phyloP scores from a whole-genome alignment of 2,888 invertebrate genomes.

The Saturnia japonica region DNA sequence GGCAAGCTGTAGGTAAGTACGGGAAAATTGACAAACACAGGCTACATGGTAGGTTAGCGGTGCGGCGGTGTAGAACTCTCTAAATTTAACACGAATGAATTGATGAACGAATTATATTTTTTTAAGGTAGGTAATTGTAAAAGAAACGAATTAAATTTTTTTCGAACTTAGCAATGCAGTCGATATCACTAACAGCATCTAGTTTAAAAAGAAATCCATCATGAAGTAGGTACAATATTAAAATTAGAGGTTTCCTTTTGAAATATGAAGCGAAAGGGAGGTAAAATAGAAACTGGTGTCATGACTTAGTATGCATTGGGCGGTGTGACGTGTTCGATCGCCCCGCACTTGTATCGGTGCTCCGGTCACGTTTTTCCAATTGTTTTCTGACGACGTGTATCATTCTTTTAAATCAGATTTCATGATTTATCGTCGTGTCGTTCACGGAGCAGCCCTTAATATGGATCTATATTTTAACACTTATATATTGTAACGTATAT shows the following conservation, averaged over 20 bases:
- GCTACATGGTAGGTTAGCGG: too few relatives aligned
- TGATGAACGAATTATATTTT: too few relatives aligned
- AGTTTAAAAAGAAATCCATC: constrained; percentile 1
- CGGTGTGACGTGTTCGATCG: constrained; percentile 70
- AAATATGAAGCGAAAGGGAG: constrained; percentile 57
- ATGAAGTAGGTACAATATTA: neutral
- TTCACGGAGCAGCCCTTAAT: constrained; percentile 27
- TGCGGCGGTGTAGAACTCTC: too few relatives aligned
- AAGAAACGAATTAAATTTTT: neutral
- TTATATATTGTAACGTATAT: neutral
- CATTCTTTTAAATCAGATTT: constrained; percentile 77
- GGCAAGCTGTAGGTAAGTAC: too few relatives aligned
- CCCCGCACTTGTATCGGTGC: constrained; percentile 60
- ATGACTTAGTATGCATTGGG: constrained; percentile 80
- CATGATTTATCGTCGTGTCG: constrained; percentile 65
- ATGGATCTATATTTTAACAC: constrained; percentile 20
- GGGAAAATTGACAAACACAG: too few relatives aligned
- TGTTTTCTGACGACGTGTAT: constrained; percentile 81
- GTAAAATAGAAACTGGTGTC: constrained; percentile 75
- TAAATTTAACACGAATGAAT: too few relatives aligned
- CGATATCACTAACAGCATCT: neutral
- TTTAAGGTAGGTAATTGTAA: neutral
- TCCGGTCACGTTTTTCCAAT: constrained; percentile 77
- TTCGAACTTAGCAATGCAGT: neutral
- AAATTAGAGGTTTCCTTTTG: constrained; percentile 32